Percentiles rank a stretch among this genome's conserved stretches.
phyloP scores from a whole-genome alignment of 2,888 invertebrate genomes.

The Cantharis rustica region DNA sequence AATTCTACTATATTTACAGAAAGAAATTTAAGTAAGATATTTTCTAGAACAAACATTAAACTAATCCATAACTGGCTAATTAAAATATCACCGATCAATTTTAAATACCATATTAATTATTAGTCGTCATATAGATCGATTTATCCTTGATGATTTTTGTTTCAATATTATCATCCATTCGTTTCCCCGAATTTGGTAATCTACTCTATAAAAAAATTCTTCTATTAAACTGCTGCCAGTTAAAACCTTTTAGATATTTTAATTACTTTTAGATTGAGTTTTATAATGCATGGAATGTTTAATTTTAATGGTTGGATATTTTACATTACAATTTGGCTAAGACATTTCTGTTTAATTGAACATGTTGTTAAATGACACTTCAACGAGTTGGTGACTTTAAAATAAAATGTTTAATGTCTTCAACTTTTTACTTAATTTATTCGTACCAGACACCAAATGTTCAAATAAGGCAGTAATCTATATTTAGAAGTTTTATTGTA shows the following conservation, averaged over 20 bases:
- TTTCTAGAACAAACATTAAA: neutral
- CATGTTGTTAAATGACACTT: neutral
- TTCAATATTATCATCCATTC: neutral
- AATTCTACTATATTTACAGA: neutral
- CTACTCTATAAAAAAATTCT: neutral
- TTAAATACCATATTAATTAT: neutral
- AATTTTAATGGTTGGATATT: neutral
- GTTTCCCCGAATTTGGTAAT: neutral
- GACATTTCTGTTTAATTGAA: neutral
- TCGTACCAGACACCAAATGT: neutral
- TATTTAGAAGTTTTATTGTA: neutral
- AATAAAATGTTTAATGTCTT: neutral
- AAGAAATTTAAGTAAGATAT: neutral
- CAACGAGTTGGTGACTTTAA: neutral
- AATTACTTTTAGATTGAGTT: neutral
- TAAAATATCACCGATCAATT: neutral
- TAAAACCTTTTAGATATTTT: neutral
- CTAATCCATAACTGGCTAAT: neutral
- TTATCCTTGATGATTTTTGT: neutral
- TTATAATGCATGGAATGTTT: neutral
- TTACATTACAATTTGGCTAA: neutral
- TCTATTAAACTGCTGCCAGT: neutral
- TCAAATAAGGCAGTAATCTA: neutral
- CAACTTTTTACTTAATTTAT: neutral
- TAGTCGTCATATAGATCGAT: neutral